A percentile compares a stretch with the other conserved stretches of the same genome.
phyloP scores from a whole-genome alignment of 1,140 invertebrate genomes.

The Rhopalosiphum maidis region DNA sequence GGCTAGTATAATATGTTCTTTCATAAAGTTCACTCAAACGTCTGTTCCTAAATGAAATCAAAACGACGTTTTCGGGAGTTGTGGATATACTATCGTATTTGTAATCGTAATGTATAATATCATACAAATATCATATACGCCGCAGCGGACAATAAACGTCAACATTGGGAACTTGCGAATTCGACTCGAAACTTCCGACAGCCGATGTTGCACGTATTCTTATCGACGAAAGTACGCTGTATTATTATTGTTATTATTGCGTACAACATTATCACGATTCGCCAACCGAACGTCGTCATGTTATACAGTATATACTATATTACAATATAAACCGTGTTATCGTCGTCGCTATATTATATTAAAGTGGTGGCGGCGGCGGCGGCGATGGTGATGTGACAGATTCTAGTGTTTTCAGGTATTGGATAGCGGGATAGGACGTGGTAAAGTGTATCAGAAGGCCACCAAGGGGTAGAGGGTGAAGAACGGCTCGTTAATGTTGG shows the following conservation, averaged over 20 bases:
- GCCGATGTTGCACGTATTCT: not conserved
- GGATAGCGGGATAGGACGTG: not conserved
- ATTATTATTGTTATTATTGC: not conserved
- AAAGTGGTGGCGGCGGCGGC: not conserved
- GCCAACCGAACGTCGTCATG: not conserved
- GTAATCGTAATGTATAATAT: not conserved
- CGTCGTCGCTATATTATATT: not conserved
- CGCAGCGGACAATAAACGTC: not conserved
- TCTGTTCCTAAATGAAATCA: not conserved
- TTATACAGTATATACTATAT: not conserved
- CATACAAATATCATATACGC: not conserved
- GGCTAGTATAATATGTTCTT: not conserved
- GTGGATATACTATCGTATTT: not conserved
- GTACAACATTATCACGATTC: not conserved
- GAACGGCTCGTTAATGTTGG: not conserved
- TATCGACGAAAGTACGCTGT: not conserved
- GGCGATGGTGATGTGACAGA: not conserved
- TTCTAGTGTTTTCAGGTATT: constrained; percentile 19
- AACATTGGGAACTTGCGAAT: constrained; percentile 9
- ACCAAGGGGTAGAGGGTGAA: not conserved
- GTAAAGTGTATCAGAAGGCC: not conserved
- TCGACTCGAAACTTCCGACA: not conserved
- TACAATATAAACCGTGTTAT: not conserved
- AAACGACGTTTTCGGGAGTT: not conserved
- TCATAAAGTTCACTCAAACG: not conserved